Evolutionary conservation across 37 sponge, comb jelly and placozoan genomes (phyloP), one percentile per base, ranked within the genome.

Genomic region (Trichoplax adhaerens): DNA sequence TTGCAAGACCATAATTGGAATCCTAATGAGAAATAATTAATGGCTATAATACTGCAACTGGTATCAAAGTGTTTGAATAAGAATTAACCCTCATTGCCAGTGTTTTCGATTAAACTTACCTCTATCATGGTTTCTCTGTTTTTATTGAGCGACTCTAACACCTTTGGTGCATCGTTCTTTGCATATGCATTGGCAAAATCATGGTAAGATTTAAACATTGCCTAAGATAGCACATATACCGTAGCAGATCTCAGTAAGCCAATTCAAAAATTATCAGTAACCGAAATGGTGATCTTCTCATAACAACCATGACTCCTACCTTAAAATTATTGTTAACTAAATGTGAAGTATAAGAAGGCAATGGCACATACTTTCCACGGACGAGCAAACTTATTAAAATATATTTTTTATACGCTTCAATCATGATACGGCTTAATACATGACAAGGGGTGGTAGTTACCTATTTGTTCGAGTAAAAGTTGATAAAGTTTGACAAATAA

Each of bases 321-420:
- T 78, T 60, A 48, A 81, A 50, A 48, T 77, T 56, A 78, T 83
- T 65, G 51, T 74, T 80, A 1, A 87, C 81, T 49, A 87, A 76
- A 72, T 79, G 74, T 4, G 87, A 74, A 55, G 79, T 51, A 56
- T 84, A 84, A 5, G 66, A 72, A 61, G 88, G 85, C 29, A 90
- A 73, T 49, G 77, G 46, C 0, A 81, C 53, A 3, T 72, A 84
- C 81, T 90, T 90, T n/a, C 88, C 91, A 56, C 66, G 70, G 68
- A 85, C 82, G 66, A 94, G 78, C 48, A 94, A 76, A 46, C 87
- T 86, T 46, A 90, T 83, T 3, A 94, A 74, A 50, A 86, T 61
- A 58, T 78, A 94, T 69, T 94, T 94, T 85, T 94, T 94, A 74
- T 84, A 94, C 2, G 95, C 95, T 53, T 92, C 95, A 4, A 94